Percentiles rank a stretch among this genome's conserved stretches.
Conservation (phyloP, 2,797 vertebrate genomes). For the Erethizon dorsatum region DNA sequence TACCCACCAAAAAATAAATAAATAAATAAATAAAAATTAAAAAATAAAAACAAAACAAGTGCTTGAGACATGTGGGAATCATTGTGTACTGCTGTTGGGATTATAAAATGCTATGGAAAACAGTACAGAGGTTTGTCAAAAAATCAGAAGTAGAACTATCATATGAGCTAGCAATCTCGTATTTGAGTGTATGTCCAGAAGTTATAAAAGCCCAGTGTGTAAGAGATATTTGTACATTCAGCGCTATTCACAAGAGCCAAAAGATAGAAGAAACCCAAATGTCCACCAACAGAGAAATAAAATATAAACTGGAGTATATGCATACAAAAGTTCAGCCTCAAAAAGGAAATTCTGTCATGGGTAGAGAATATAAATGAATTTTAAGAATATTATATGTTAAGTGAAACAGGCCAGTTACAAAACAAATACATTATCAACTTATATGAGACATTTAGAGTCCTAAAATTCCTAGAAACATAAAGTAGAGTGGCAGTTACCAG, state of each 20-base stretch:
- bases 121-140: background rate
- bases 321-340: background rate
- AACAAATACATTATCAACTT: background rate
- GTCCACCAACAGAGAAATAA: background rate
- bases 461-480: background rate
- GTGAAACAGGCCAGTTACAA: background rate
- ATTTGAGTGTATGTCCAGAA: background rate
- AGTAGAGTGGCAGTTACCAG: background rate
- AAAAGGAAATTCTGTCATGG: background rate
- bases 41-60: background rate
- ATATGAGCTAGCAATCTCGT: background rate
- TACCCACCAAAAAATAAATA: too few species aligned
- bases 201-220: background rate
- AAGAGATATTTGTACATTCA: background rate
- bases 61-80: background rate
- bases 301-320: background rate
- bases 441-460: background rate
- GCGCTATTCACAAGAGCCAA: slow-evolving; percentile 18
- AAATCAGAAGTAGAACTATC: background rate
- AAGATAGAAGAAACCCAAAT: background rate
- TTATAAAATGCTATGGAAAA: background rate
- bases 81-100: background rate
- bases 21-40: too few species aligned
- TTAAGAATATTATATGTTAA: background rate
- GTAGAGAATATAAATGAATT: background rate